Evolutionary conservation across 2,888 invertebrate genomes (phyloP), one percentile per base, ranked within the genome.

Genomic region (Notodonta dromedarius): DNA sequence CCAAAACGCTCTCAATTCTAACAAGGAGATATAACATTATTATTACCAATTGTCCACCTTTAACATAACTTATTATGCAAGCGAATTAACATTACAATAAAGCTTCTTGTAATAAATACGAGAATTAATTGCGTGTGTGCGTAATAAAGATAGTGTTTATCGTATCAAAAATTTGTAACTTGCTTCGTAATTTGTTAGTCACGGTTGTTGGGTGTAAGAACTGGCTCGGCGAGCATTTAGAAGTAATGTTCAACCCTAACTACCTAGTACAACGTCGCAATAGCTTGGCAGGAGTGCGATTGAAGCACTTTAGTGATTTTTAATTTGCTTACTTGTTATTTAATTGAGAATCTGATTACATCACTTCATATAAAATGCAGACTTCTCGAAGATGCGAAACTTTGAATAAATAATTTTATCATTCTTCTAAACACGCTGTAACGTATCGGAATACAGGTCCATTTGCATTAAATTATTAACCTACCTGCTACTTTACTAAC

Each of bases 1-100:
- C 64, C 68, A 67, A 59, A 66, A 63, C 63, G 42, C 58, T 63
- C 67, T 67, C 66, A 58, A 70, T 71, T 71, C 77, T 73, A 80
- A 82, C 74, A 79, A 83, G 78, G 75, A 76, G 80, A 82, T 77
- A 24, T 24, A 71, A 58, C 59, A 67, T 65, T 66, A 61, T 70
- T 69, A 52, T 16, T 50, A 16, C 4, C 14, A 2, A 39, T 39
- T 54, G 39, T 57, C 50, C 52, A 46, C 44, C 42, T 52, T 46
- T 57, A 52, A 56, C 56, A 59, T 61, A 61, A 24, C 63, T 59
- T 61, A 63, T 63, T 57, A 52, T 51, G 40, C 55, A 67, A 74
- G 70, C 72, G 58, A 70, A 71, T 71, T 65, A 58, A 48, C 56
- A 56, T 56, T 24, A 56, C 40, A 56, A 56, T 56, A 44, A 51